Base-by-base conservation (phyloP, 2,888 invertebrate species). In the Ichneumon xanthorius region DNA sequence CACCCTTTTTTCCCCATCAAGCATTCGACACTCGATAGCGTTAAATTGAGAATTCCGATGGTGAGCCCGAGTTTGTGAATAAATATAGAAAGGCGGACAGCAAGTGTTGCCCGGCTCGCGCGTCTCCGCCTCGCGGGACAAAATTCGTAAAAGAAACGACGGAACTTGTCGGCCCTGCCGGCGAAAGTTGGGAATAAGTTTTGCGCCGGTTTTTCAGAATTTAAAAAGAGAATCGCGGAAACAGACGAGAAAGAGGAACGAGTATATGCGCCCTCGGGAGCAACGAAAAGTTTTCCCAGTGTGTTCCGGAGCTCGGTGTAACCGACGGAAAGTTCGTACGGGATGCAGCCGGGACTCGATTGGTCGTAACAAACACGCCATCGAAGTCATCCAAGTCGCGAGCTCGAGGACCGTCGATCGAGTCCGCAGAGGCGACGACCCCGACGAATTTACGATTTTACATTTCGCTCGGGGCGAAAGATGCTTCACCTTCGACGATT, bases 41-140 rank as follows among this genome's bases (percentile, higher is more conserved):
- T 75, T n/a, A 19, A 48, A 48, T 75, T 75, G 61, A 48, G 45
- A 63, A 61, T 75, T 48, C 48, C 26, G 19, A 63, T 55, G 72
- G 37, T 22, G 7, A 61, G 45, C n/a, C 6, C 26, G 45, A 48
- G 61, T 75, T 19, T n/a, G 75, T 30, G 63, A 75, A 75, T 48
- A 75, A 75, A 75, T 75, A 75, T 75, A 73, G 73, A 73, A 73
- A 26, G 30, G 1, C 58, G 26, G 30, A 40, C 55, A 72, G 22
- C 72, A 22, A 72, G 14, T 55, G 72, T 40, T 70, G 68, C 4
- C 9, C 16, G 0, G 16, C 45, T 16, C 45, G 45, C 14, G 45
- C 14, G 14, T 45, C 45, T 45, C 14, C 45, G 45, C 14, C 14
- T 45, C 4, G 45, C 45, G 14, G 45, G 45, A 16, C 45, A 16